Percentiles rank a stretch among this genome's conserved stretches.
phyloP scores from a whole-genome alignment of 1,140 invertebrate genomes.

The Drosophila nannoptera region DNA sequence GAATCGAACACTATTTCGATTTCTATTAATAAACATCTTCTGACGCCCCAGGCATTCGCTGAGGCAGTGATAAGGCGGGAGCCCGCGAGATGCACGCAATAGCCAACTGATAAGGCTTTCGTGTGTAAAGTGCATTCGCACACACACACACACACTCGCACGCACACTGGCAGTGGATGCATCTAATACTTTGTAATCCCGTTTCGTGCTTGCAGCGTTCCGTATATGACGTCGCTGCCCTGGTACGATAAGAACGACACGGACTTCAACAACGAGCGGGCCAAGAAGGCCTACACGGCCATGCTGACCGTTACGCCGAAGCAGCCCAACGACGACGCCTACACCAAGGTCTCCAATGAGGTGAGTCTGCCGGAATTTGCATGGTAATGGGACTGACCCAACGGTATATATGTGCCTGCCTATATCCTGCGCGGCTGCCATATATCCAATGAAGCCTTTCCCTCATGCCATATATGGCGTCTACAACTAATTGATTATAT shows the following conservation, averaged over 20 bases:
- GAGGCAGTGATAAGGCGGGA: conserved; percentile 48
- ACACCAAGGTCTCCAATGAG: conserved; percentile 87
- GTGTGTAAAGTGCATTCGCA: conserved; percentile 3
- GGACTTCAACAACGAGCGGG: conserved; percentile 88
- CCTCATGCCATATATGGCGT: too few species aligned
- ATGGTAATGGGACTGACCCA: conserved; percentile 46
- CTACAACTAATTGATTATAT: too few species aligned
- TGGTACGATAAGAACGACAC: conserved; percentile 92
- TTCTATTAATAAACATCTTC: conserved; percentile 66
- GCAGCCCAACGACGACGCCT: conserved; percentile 89
- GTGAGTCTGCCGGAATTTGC: conserved; percentile 79
- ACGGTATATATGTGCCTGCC: conserved; percentile 24
- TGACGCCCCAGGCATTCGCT: conserved; percentile 54
- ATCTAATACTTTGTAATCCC: conserved; percentile 21
- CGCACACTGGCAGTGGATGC: background rate
- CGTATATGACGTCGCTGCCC: conserved; percentile 81
- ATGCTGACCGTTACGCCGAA: conserved; percentile 92
- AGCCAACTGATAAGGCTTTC: conserved; percentile 12
- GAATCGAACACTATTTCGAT: background rate
- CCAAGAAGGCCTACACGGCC: conserved; percentile 92
- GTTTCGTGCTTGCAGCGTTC: conserved; percentile 57
- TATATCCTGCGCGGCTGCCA: background rate
- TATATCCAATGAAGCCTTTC: too few species aligned
- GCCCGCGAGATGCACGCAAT: conserved; percentile 17
- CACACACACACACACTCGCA: background rate